A percentile compares a stretch with the other conserved stretches of the same genome.
phyloP scores from a whole-genome alignment of 1,140 invertebrate genomes.

The Tetragnatha versicolor region DNA sequence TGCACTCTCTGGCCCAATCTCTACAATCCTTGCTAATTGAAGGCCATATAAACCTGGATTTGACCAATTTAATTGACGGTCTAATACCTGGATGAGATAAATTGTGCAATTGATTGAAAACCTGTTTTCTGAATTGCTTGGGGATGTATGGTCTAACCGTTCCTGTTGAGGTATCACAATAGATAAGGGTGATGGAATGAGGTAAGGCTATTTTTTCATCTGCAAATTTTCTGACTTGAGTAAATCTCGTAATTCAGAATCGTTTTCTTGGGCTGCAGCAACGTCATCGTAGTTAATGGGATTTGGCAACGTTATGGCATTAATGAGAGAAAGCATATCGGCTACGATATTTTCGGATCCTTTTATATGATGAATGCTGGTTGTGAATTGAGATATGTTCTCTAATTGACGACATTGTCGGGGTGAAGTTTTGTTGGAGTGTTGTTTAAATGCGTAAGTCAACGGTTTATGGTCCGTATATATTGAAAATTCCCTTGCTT shows the following conservation, averaged over 20 bases:
- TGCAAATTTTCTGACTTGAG: background rate
- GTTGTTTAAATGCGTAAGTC: slow-evolving; percentile 56
- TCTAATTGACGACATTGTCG: slow-evolving; percentile 60
- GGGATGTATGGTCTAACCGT: slow-evolving; percentile 12
- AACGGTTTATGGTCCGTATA: slow-evolving; percentile 61
- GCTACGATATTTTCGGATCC: no score
- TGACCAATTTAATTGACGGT: slow-evolving; percentile 38
- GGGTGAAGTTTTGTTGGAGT: slow-evolving; percentile 50
- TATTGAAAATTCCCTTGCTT: slow-evolving; percentile 60
- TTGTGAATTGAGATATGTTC: slow-evolving; percentile 63
- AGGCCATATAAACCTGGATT: slow-evolving; percentile 17
- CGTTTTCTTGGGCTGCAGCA: slow-evolving; percentile 27
- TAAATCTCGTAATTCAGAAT: slow-evolving; percentile 23
- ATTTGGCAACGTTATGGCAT: background rate
- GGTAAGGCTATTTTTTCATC: background rate
- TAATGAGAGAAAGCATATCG: slow-evolving; percentile 38
- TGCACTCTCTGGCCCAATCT: slow-evolving; percentile 9
- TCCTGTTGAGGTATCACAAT: slow-evolving; percentile 36
- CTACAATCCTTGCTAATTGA: slow-evolving; percentile 10
- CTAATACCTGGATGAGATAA: slow-evolving; percentile 34
- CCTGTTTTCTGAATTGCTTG: background rate
- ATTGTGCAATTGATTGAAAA: slow-evolving; percentile 33
- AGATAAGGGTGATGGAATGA: background rate
- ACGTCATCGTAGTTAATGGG: slow-evolving; percentile 16
- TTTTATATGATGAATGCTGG: slow-evolving; percentile 61